Evolutionary conservation across 2,113 vertebrate species (phyloP), one percentile per base, ranked within the genome.

Genomic region (Eretmochelys imbricata): DNA sequence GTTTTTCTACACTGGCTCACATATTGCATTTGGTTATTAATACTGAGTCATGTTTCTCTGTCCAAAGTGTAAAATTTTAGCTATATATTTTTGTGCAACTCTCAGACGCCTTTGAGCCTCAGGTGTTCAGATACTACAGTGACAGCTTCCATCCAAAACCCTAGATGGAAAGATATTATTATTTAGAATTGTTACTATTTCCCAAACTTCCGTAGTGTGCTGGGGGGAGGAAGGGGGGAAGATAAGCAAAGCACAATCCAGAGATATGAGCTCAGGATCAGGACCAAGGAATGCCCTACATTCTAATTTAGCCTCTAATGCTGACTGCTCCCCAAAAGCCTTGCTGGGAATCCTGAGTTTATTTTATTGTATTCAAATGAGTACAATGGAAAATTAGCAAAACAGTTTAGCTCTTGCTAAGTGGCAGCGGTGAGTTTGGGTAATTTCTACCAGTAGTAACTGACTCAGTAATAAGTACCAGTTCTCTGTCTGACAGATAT

Each of bases 301-400:
- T 78, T 78, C 6, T 78, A 48, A 78, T 46, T 48, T 78, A 48
- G 24, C 24, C 10, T 78, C 75, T 48, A 48, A 78, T 46, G 75
- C 42, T 48, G 42, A 76, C 75, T 48, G 42, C 24, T 3, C 4
- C 80, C 49, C 2, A 91, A 90, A 94, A 89, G 12, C 78, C 49
- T 95, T 82, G 53, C 48, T 57, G 57, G 81, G 48, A 94, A 94
- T 91, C 9, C 4, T 8, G 38, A 87, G 5, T 80, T 91, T 94
- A 42, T 91, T n/a, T 88, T 89, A 51, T 54, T 84, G 29, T 72
- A 80, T 94, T 91, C 24, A 89, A 35, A 91, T 59, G 14, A 95
- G 65, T 87, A 62, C 65, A 86, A 91, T 24, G 65, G 85, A 91
- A 93, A 95, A 94, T 59, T 95, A 59, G 82, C 6, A 85, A 89